These are phyloP conservation scores for Mungos mungo DNA, from an alignment of 2,113 vertebrate species.

Conservation along the genomic window DNA sequence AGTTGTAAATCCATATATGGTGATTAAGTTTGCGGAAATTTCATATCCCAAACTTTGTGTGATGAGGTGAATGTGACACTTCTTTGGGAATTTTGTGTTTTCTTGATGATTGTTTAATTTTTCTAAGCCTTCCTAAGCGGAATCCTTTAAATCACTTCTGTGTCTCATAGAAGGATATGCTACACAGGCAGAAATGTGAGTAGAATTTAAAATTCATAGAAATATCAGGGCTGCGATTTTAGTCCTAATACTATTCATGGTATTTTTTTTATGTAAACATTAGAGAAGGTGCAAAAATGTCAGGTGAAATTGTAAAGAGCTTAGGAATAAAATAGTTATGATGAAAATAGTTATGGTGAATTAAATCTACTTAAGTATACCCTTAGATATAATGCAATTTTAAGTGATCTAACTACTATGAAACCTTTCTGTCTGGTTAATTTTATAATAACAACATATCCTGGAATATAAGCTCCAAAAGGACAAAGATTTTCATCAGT, in stretches of 20 bases:
- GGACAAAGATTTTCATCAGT: not conserved
- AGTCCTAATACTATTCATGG: not conserved
- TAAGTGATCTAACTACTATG: not conserved
- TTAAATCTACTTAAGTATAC: not conserved
- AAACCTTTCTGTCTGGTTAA: not conserved
- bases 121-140: not conserved
- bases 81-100: constrained; percentile 4
- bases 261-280: constrained; percentile 5
- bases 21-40: constrained; percentile 5
- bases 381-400: not conserved
- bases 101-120: constrained; percentile 4
- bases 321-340: not conserved
- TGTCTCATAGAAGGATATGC: not conserved
- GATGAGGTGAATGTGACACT: not conserved
- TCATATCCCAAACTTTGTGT: not conserved
- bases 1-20: not conserved
- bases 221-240: not conserved
- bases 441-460: not conserved
- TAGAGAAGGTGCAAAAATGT: not conserved
- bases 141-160: not conserved
- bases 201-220: constrained; percentile 6
- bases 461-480: not conserved
- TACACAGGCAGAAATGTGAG: not conserved
- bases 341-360: not conserved
- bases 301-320: not conserved